A percentile compares a stretch with the other conserved stretches of the same genome.
phyloP scores from a whole-genome alignment of 2,113 vertebrate species.

The Tyrannus savana region DNA sequence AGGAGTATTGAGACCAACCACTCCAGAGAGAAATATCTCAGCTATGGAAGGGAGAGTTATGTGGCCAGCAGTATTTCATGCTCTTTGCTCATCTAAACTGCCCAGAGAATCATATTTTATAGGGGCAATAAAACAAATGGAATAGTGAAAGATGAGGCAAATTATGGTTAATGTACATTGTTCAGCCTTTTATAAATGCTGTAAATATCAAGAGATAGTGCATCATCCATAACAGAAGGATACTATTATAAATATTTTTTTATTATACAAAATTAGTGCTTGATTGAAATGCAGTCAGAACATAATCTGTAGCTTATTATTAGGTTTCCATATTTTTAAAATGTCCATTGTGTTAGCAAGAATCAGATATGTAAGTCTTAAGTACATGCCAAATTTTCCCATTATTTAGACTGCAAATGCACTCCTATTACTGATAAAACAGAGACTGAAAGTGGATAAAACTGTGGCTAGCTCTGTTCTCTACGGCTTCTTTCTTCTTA shows the following conservation, averaged over 20 bases:
- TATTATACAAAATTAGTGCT: not conserved
- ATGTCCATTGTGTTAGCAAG: not conserved
- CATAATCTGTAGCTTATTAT: not conserved
- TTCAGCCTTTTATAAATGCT: conserved; percentile 3
- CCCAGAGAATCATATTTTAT: conserved; percentile 4
- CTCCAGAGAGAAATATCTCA: not conserved
- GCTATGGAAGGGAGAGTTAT: not conserved
- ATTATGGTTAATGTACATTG: not conserved
- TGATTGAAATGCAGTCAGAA: not conserved
- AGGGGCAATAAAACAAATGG: conserved; percentile 8
- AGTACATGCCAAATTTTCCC: not conserved
- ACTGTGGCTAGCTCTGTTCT: not conserved
- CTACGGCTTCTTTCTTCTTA: not conserved
- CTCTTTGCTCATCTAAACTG: not conserved
- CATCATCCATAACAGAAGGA: not conserved
- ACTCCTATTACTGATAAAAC: not conserved
- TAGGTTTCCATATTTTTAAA: not conserved
- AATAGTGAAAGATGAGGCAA: conserved; percentile 5
- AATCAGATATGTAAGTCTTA: not conserved
- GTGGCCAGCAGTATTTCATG: not conserved
- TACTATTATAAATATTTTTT: not conserved
- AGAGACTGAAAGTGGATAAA: not conserved
- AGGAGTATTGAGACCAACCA: not conserved
- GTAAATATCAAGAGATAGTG: conserved; percentile 5
- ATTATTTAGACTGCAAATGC: not conserved